phyloP scores from a whole-genome alignment of 1,140 invertebrate species.

The Drosophila azteca region DNA sequence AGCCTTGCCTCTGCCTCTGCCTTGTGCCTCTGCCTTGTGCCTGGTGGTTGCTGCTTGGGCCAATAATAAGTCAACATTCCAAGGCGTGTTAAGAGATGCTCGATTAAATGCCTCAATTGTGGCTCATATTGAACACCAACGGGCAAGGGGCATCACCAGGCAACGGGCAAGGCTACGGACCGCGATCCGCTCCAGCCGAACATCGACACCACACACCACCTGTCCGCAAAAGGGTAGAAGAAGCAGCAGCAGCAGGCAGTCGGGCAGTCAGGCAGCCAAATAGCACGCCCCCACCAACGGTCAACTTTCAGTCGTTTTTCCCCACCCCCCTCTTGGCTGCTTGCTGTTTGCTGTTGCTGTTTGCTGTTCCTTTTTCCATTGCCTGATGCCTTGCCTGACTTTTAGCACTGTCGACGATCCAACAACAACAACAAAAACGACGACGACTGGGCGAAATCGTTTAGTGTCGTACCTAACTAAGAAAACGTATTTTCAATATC shows the following conservation, averaged over 20 bases:
- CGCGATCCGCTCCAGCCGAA: slow-evolving; percentile 37
- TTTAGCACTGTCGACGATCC: slow-evolving; percentile 63
- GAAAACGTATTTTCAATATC: slow-evolving; percentile 82
- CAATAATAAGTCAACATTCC: slow-evolving; percentile 83
- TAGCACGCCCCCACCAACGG: slow-evolving; percentile 79
- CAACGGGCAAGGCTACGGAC: slow-evolving; percentile 24
- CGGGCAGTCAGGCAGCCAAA: slow-evolving; percentile 41
- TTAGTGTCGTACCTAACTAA: slow-evolving; percentile 82
- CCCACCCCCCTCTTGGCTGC: too few relatives aligned
- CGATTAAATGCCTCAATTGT: slow-evolving; percentile 83
- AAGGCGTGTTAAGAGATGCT: slow-evolving; percentile 82
- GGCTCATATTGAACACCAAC: slow-evolving; percentile 81
- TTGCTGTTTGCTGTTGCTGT: slow-evolving; percentile 5
- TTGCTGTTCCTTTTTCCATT: slow-evolving; percentile 3
- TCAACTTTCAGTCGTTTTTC: slow-evolving; percentile 21
- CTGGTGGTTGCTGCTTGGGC: slow-evolving; percentile 65
- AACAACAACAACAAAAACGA: slow-evolving; percentile 12
- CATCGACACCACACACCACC: slow-evolving; percentile 80
- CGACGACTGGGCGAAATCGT: slow-evolving; percentile 77
- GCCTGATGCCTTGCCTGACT: slow-evolving; percentile 63
- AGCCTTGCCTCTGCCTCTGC: too few relatives aligned
- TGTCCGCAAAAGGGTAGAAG: slow-evolving; percentile 61
- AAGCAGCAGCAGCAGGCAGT: slow-evolving; percentile 37
- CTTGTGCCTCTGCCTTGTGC: background rate
- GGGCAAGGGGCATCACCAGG: slow-evolving; percentile 28